A percentile compares a stretch with the other conserved stretches of the same genome.
Conservation (phyloP, 2,888 invertebrate genomes). For the Idaea aversata region DNA sequence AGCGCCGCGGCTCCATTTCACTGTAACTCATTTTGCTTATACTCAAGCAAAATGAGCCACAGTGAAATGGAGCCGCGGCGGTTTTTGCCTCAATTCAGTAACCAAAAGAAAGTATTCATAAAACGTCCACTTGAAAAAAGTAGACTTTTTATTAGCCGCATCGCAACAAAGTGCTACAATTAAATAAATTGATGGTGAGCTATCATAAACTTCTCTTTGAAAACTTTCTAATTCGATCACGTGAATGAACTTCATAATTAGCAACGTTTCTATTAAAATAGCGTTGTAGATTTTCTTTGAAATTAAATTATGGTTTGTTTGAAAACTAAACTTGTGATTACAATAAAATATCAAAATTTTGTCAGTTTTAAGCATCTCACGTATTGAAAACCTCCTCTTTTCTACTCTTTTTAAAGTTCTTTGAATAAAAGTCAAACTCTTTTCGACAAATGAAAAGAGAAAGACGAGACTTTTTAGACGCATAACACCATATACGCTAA, state of each 20-base stretch:
- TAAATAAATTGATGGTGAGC: slow-evolving; percentile 55
- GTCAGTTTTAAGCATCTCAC: no score
- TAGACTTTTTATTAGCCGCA: slow-evolving; percentile 45
- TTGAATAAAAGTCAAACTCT: no score
- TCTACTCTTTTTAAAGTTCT: no score
- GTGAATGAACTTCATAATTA: slow-evolving; percentile 53
- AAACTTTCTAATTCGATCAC: slow-evolving; percentile 48
- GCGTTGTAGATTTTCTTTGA: neutral
- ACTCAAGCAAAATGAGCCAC: no score
- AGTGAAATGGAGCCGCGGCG: no score
- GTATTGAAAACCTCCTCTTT: no score
- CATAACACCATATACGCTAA: no score
- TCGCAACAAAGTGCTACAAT: slow-evolving; percentile 49
- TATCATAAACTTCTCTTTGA: slow-evolving; percentile 51
- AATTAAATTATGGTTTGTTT: slow-evolving; percentile 3
- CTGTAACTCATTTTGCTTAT: no score
- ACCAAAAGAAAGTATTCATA: slow-evolving; percentile 29
- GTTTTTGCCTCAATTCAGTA: neutral
- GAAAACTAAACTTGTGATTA: neutral
- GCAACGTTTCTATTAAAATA: neutral
- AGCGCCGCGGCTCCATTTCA: no score
- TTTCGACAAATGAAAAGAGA: no score
- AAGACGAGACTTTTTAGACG: no score
- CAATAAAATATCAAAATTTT: neutral
- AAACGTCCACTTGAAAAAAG: slow-evolving; percentile 35